Evolutionary conservation across 2,888 invertebrate species (phyloP).

Genomic region (Tachina grossa): DNA sequence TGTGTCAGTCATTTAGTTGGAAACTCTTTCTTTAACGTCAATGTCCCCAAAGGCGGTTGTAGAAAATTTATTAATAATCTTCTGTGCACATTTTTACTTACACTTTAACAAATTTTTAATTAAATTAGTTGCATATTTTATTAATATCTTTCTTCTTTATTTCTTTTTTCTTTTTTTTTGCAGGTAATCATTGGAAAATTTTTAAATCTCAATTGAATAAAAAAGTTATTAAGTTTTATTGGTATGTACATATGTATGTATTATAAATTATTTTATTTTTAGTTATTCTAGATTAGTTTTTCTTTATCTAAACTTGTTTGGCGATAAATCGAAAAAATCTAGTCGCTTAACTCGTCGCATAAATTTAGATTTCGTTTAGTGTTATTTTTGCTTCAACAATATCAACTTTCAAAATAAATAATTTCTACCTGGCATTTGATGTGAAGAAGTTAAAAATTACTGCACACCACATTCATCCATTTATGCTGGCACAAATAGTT

Average conservation of each 20-base stretch:
- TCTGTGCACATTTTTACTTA: constrained; percentile 25
- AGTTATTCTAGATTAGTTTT: not conserved
- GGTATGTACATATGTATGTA: constrained; percentile 7
- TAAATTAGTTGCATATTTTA: constrained; percentile 4
- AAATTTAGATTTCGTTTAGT: not conserved
- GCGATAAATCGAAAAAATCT: not conserved
- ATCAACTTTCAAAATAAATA: not conserved
- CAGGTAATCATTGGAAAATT: constrained; percentile 16
- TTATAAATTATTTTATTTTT: not conserved
- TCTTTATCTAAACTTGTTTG: not conserved
- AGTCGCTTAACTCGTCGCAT: no score
- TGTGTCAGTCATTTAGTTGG: constrained; percentile 44
- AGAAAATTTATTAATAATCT: constrained; percentile 41
- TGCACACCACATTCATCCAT: not conserved
- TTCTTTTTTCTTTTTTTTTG: not conserved
- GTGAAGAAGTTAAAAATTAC: no score
- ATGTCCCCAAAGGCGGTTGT: constrained; percentile 34
- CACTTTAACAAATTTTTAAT: constrained; percentile 38
- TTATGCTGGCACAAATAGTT: not conserved
- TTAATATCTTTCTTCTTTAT: not conserved
- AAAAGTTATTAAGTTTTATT: not conserved
- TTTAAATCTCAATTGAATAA: not conserved
- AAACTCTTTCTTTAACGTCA: constrained; percentile 10
- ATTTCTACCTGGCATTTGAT: constrained; percentile 8
- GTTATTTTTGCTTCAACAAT: not conserved